phyloP scores from a whole-genome alignment of 1,140 invertebrate genomes.

The Musca vetustissima region DNA sequence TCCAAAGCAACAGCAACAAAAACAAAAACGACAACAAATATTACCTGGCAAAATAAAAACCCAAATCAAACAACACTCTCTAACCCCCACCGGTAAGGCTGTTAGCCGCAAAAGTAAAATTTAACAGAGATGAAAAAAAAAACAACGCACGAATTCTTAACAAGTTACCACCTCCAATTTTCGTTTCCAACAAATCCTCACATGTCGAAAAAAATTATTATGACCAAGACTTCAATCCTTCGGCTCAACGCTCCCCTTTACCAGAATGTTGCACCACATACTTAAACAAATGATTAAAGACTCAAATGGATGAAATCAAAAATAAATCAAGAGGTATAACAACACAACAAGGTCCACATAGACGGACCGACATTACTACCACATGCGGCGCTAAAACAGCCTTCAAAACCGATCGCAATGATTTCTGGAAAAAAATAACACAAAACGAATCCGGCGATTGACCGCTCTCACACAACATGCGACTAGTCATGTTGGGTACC shows the following conservation, averaged over 20 bases:
- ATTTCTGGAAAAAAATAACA: neutral
- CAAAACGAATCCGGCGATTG: neutral
- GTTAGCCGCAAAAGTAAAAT: no score
- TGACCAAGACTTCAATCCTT: no score
- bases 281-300: slow-evolving; percentile 21
- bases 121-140: neutral
- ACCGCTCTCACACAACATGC: neutral
- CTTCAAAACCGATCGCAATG: neutral
- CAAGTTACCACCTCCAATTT: slow-evolving; percentile 21
- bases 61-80: neutral
- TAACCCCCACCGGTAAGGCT: no score
- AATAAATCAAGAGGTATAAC: slow-evolving; percentile 5
- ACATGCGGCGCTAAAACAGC: neutral
- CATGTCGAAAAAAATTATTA: neutral
- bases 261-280: neutral
- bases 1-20: slow-evolving; percentile 1
- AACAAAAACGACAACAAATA: neutral
- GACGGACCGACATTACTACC: neutral
- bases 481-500: no score
- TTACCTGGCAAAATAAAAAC: slow-evolving; percentile 8
- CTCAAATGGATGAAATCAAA: neutral
- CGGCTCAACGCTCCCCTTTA: no score
- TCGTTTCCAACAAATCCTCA: slow-evolving; percentile 1
- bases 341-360: neutral
- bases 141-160: slow-evolving; percentile 14